Percentiles rank a stretch among this genome's conserved stretches.
phyloP scores from a whole-genome alignment of 2,888 invertebrate species.

The Troides oblongomaculatus region DNA sequence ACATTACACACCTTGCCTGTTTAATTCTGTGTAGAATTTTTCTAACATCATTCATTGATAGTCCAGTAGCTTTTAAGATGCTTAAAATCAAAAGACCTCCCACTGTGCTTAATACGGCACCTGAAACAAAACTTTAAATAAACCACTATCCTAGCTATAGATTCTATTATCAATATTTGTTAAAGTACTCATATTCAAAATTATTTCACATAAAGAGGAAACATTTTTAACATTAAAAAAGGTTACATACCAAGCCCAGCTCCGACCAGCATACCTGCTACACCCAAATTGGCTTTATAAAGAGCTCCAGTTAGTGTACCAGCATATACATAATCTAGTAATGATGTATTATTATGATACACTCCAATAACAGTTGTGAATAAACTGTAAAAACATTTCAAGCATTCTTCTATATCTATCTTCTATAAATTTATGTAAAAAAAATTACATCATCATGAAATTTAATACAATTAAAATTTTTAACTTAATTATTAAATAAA shows the following conservation, averaged over 20 bases:
- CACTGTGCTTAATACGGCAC: conserved; percentile 80
- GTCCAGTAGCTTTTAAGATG: conserved; percentile 79
- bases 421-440: background rate
- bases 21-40: conserved; percentile 78
- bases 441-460: no score
- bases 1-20: conserved; percentile 53
- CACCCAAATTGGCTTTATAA: conserved; percentile 85
- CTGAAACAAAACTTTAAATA: conserved; percentile 50
- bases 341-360: conserved; percentile 83
- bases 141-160: no score
- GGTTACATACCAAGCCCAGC: conserved; percentile 79
- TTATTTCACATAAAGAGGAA: background rate
- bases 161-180: no score
- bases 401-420: background rate
- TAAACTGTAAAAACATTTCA: conserved; percentile 65
- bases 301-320: conserved; percentile 83
- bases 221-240: background rate
- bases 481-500: no score
- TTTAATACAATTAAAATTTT: no score
- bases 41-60: conserved; percentile 83
- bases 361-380: conserved; percentile 82
- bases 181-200: no score
- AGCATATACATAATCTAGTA: conserved; percentile 83
- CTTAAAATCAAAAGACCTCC: conserved; percentile 79
- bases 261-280: conserved; percentile 84